A percentile compares a stretch with the other conserved stretches of the same genome.
Conservation (phyloP, 2,113 vertebrate genomes). For the Pteronura brasiliensis region DNA sequence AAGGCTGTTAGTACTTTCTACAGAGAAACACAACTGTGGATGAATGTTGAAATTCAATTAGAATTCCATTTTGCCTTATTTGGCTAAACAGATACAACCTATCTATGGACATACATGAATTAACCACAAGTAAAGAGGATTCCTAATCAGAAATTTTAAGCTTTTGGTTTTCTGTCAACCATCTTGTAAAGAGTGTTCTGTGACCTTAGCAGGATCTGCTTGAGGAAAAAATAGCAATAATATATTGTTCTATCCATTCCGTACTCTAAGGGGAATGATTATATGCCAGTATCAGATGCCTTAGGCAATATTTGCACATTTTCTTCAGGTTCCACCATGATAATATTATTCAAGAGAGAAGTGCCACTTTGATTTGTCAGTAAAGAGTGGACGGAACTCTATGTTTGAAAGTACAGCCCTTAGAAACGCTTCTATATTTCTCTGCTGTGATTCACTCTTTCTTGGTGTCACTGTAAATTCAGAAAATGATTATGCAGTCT, state of each 20-base stretch:
- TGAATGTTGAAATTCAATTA: not conserved
- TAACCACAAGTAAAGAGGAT: not conserved
- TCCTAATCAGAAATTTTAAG: not conserved
- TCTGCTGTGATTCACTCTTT: not conserved
- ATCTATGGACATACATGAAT: not conserved
- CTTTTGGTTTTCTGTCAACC: not conserved
- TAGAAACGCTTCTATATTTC: not conserved
- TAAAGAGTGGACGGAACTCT: not conserved
- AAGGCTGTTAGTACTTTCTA: not conserved
- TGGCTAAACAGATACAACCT: not conserved
- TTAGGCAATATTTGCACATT: not conserved
- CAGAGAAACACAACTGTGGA: not conserved
- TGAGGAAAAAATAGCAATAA: not conserved
- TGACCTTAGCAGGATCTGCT: not conserved
- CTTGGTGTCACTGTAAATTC: not conserved
- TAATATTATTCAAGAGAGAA: not conserved
- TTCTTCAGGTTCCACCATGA: not conserved
- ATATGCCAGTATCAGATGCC: not conserved
- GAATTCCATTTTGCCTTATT: not conserved
- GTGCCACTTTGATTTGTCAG: not conserved
- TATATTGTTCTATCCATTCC: not conserved
- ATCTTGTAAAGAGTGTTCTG: not conserved
- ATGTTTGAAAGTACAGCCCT: not conserved
- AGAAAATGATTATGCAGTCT: not conserved
- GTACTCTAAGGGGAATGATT: not conserved